Percentiles rank a stretch among this genome's conserved stretches.
Evolutionary conservation across 2,797 vertebrate genomes (phyloP).

Genomic region (Rallus crepitans): DNA sequence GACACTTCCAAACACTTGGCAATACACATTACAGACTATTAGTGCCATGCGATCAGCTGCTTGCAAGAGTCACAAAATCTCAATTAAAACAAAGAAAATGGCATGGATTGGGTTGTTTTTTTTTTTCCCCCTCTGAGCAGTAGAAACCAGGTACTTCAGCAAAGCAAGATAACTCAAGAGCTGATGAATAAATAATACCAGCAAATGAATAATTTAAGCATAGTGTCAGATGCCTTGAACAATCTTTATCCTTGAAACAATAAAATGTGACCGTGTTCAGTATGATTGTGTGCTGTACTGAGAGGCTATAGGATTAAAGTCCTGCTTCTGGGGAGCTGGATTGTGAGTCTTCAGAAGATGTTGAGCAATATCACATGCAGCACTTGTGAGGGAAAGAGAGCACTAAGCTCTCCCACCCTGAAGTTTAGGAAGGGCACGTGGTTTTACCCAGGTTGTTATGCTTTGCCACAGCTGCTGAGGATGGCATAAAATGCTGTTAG

Average conservation of each 20-base stretch:
- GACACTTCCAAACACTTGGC: not conserved
- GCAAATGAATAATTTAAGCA: constrained; percentile 77
- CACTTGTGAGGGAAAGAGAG: not conserved
- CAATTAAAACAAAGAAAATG: constrained; percentile 33
- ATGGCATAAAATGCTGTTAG: not conserved
- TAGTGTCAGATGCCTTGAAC: constrained; percentile 68
- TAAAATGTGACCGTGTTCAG: constrained; percentile 43
- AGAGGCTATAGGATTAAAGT: not conserved
- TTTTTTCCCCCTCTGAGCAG: constrained; percentile 2
- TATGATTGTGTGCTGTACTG: not conserved
- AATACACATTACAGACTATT: fast-evolving
- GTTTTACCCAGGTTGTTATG: not conserved
- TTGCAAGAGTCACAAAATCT: not conserved
- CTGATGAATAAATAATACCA: constrained; percentile 80
- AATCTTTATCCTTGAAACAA: constrained; percentile 74
- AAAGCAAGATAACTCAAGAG: constrained; percentile 70
- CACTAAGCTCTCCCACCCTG: not conserved
- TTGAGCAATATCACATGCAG: fast-evolving
- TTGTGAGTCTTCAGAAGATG: not conserved
- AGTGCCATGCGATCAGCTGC: not conserved
- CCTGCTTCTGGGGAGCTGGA: not conserved
- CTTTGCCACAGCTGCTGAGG: not conserved
- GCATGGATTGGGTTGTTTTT: too few species aligned
- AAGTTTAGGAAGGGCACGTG: not conserved
- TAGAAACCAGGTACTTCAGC: constrained; percentile 63